Percentiles rank a stretch among this genome's conserved stretches.
Evolutionary conservation across 2,888 invertebrate genomes (phyloP).

Genomic region (Spodoptera picta): DNA sequence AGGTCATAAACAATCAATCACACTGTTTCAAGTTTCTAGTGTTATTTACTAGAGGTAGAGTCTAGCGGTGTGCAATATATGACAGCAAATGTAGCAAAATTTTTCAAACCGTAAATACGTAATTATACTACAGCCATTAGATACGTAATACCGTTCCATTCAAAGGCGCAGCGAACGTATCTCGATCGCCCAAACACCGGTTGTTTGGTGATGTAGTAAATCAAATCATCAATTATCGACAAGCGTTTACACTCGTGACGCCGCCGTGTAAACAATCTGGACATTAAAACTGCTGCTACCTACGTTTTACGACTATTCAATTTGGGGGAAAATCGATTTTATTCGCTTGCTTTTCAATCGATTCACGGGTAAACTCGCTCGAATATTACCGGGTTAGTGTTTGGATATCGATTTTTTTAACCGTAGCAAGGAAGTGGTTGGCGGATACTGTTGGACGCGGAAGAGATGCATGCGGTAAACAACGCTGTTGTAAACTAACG

Average conservation of each 20-base stretch:
- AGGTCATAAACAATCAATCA: too few relatives aligned
- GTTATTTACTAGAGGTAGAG: too few relatives aligned
- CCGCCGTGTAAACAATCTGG: constrained; percentile 87
- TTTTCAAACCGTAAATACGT: constrained; percentile 36
- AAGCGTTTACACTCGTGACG: constrained; percentile 87
- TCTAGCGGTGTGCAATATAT: background rate
- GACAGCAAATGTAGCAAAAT: constrained; percentile 18
- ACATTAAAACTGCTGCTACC: constrained; percentile 85
- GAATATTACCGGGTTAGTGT: constrained; percentile 62
- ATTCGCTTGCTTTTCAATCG: constrained; percentile 86
- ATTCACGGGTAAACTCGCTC: constrained; percentile 81
- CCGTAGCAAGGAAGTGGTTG: constrained; percentile 80
- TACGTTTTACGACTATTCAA: constrained; percentile 85
- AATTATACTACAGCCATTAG: constrained; percentile 63
- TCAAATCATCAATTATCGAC: constrained; percentile 89
- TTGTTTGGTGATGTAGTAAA: constrained; percentile 88
- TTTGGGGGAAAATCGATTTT: constrained; percentile 89
- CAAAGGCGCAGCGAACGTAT: constrained; percentile 76
- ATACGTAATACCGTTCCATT: constrained; percentile 74
- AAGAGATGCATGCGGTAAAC: constrained; percentile 71
- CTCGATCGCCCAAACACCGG: constrained; percentile 85
- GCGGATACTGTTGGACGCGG: constrained; percentile 74
- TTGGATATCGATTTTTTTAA: constrained; percentile 73
- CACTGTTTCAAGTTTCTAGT: too few relatives aligned
- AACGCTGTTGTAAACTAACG: constrained; percentile 65